Evolutionary conservation across 2,797 vertebrate species (phyloP).

Genomic region (Cyprinodon diabolis): DNA sequence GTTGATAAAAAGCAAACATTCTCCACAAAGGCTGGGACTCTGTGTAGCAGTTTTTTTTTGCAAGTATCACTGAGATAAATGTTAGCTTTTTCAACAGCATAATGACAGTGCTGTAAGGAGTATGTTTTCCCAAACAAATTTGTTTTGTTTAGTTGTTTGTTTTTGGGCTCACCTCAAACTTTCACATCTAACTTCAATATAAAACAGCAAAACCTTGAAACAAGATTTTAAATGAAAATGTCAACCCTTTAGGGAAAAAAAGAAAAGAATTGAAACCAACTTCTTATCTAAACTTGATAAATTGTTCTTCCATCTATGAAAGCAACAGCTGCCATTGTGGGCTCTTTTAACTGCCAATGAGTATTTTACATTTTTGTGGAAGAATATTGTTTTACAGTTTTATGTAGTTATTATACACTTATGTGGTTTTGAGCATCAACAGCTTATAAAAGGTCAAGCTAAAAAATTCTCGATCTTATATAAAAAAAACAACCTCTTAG

Average conservation of each 20-base stretch:
- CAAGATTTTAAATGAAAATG: no score
- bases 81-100: no score
- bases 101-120: no score
- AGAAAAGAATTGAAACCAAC: not conserved
- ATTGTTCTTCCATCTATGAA: not conserved
- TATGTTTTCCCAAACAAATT: no score
- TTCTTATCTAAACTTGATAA: not conserved
- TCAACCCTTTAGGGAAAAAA: not conserved
- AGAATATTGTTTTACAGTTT: not conserved
- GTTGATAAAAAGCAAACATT: conserved; percentile 73
- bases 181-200: no score
- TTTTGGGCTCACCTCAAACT: no score
- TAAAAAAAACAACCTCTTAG: not conserved
- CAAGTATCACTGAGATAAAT: no score
- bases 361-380: not conserved
- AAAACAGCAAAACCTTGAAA: no score
- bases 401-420: not conserved
- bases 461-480: not conserved
- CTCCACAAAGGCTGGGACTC: conserved; percentile 16
- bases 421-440: not conserved
- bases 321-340: not conserved
- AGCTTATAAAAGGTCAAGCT: not conserved
- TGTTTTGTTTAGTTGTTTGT: no score
- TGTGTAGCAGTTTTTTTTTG: not conserved
- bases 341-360: not conserved